A percentile compares a stretch with the other conserved stretches of the same genome.
Evolutionary conservation across 2,888 invertebrate genomes (phyloP).

Genomic region (Campoplex capitator): DNA sequence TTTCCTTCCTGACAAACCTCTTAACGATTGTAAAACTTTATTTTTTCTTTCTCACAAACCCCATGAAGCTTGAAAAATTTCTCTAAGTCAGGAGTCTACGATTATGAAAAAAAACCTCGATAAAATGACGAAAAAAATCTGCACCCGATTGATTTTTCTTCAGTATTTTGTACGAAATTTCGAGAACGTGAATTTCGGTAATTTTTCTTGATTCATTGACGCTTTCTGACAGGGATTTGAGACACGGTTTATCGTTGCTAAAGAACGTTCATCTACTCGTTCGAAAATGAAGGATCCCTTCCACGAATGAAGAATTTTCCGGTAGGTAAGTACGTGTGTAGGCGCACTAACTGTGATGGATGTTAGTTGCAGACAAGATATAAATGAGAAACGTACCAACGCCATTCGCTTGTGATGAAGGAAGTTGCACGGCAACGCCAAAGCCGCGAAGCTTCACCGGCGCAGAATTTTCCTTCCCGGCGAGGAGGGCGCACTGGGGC

Average conservation of each 20-base stretch:
- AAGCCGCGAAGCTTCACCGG: slow-evolving; percentile 99
- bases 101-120: background rate
- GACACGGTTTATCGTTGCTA: background rate
- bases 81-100: background rate
- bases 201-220: background rate
- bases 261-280: background rate
- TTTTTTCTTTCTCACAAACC: background rate
- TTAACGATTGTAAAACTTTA: background rate
- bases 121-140: too few relatives aligned
- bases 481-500: slow-evolving; percentile 98
- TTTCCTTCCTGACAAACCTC: background rate
- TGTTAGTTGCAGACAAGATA: slow-evolving; percentile 28
- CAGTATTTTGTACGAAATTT: background rate
- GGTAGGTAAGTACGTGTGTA: background rate
- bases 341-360: background rate
- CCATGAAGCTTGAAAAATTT: background rate
- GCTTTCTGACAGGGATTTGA: background rate
- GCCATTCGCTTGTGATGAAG: slow-evolving; percentile 90
- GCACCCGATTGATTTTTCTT: background rate
- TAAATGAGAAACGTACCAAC: slow-evolving; percentile 85
- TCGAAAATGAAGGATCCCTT: background rate
- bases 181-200: background rate
- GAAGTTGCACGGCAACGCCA: slow-evolving; percentile 97
- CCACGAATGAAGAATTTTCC: slow-evolving; percentile 7
- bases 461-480: slow-evolving; percentile 98